phyloP scores from a whole-genome alignment of 2,888 invertebrate species.

The Patella depressa region DNA sequence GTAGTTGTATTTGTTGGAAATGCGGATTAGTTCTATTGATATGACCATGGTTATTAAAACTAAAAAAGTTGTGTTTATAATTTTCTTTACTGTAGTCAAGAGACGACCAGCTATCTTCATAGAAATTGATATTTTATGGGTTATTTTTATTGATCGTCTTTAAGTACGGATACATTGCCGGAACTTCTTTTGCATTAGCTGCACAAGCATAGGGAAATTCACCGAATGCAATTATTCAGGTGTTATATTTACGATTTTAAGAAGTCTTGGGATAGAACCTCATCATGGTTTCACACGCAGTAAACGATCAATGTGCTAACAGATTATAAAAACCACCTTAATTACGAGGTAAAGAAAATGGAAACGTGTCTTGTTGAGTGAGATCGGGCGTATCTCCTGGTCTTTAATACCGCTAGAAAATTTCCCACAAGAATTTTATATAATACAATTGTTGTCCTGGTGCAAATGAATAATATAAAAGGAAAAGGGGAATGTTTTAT shows the following conservation, averaged over 20 bases:
- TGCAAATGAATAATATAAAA: too few relatives aligned
- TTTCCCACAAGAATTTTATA: conserved; percentile 2
- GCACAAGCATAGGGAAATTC: neutral
- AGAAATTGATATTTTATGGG: neutral
- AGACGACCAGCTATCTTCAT: neutral
- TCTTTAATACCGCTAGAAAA: neutral
- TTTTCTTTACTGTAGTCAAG: neutral
- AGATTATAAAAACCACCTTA: neutral
- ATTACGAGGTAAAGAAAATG: neutral
- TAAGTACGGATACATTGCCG: neutral
- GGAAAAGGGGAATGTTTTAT: too few relatives aligned
- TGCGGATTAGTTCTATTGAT: conserved; percentile 4
- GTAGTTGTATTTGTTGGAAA: neutral
- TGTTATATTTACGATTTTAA: neutral
- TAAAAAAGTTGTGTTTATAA: conserved; percentile 6
- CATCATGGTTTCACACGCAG: neutral
- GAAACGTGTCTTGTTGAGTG: neutral
- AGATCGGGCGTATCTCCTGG: neutral
- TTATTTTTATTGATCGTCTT: neutral
- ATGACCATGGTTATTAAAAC: neutral
- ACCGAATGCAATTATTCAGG: neutral
- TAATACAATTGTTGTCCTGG: too few relatives aligned
- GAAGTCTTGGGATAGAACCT: neutral
- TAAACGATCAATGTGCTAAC: conserved; percentile 2
- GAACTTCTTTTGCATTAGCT: neutral